These are phyloP conservation scores for Palaemon carinicauda DNA, from an alignment of 1,140 invertebrate genomes.

Conservation along the genomic window DNA sequence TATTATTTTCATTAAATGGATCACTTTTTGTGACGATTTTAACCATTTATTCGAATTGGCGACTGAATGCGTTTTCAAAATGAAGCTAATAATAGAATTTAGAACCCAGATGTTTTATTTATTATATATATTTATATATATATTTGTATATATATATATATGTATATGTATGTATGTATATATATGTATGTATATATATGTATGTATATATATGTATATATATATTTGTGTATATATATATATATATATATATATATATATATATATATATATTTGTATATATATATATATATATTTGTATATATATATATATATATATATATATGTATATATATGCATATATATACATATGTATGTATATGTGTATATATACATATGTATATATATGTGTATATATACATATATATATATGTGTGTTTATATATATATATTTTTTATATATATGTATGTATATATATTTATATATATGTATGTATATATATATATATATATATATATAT, in stretches of 20 bases:
- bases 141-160: neutral
- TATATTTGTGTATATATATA: neutral
- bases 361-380: neutral
- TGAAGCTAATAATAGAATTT: too few species aligned
- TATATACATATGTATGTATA: neutral
- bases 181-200: neutral
- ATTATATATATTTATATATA: neutral
- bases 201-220: neutral
- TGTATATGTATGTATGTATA: neutral
- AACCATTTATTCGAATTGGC: too few species aligned
- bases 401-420: neutral
- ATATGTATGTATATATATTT: neutral
- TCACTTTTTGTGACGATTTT: too few species aligned
- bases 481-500: too few species aligned
- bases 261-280: neutral
- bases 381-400: neutral
- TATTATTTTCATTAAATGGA: too few species aligned
- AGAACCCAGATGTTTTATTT: too few species aligned
- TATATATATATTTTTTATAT: neutral
- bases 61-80: too few species aligned
- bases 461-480: neutral
- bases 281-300: neutral
- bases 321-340: constrained; percentile 1
- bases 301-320: constrained; percentile 2
- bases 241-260: neutral